These are phyloP conservation scores for Lampropteryx suffumata DNA, from an alignment of 2,888 invertebrate species.

Conservation along the genomic window DNA sequence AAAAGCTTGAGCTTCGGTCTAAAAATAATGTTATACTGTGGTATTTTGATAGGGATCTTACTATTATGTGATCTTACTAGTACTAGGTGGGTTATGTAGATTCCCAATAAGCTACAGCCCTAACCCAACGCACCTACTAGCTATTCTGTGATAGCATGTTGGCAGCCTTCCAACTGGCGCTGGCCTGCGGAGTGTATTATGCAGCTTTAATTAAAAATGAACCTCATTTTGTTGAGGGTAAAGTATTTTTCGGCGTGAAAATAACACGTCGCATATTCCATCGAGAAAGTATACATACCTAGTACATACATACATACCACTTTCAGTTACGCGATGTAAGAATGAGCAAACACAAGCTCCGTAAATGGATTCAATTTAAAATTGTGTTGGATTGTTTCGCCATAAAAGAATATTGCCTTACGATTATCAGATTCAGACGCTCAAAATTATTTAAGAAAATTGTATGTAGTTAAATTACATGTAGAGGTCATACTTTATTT, in stretches of 20 bases:
- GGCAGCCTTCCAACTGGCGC: slow-evolving; percentile 31
- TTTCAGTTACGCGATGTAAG: background rate
- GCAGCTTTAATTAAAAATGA: slow-evolving; percentile 15
- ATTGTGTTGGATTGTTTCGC: no score
- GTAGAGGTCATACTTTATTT: no score
- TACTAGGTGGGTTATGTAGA: no score
- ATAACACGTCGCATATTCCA: slow-evolving; percentile 1
- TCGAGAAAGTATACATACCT: background rate
- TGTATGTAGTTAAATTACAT: no score
- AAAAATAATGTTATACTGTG: no score
- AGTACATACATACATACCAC: no score
- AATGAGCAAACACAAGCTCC: background rate
- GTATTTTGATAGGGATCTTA: no score
- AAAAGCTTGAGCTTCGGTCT: no score
- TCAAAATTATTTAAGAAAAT: no score
- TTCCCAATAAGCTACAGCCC: background rate
- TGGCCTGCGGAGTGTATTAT: slow-evolving; percentile 12
- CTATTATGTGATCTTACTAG: no score
- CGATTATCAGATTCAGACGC: no score
- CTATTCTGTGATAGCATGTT: slow-evolving; percentile 22
- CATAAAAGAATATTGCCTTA: no score
- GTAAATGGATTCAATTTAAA: slow-evolving; percentile 9
- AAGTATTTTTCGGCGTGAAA: slow-evolving; percentile 8
- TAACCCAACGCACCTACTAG: slow-evolving; percentile 3
- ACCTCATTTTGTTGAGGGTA: slow-evolving; percentile 6